Conservation (phyloP, 2,888 invertebrate genomes). For the Heliconius erato region DNA sequence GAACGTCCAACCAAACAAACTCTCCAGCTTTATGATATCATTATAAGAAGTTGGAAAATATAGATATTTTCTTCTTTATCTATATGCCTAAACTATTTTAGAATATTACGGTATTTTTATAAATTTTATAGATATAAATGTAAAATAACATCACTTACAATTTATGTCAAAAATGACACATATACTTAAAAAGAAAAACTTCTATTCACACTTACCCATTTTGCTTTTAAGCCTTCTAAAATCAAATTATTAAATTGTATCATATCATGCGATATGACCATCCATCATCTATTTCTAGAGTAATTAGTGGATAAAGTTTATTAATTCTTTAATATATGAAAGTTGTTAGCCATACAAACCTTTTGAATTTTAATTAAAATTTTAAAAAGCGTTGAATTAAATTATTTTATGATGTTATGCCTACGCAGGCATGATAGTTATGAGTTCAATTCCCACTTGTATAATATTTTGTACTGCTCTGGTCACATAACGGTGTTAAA, state of each 20-base stretch:
- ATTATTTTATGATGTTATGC: neutral
- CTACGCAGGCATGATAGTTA: neutral
- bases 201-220: neutral
- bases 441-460: neutral
- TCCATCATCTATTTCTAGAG: slow-evolving; percentile 29
- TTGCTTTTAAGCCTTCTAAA: slow-evolving; percentile 8
- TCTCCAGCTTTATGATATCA: too few species aligned
- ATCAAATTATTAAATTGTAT: slow-evolving; percentile 26
- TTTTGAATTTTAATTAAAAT: neutral
- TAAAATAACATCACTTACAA: too few species aligned
- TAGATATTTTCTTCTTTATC: neutral
- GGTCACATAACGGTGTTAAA: neutral
- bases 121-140: too few species aligned
- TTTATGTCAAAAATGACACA: neutral
- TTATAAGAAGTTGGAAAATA: neutral
- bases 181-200: neutral
- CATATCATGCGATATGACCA: slow-evolving; percentile 26
- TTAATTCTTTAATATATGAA: slow-evolving; percentile 25
- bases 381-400: neutral
- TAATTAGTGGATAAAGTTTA: slow-evolving; percentile 28
- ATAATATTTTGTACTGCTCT: neutral
- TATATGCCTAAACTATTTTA: too few species aligned
- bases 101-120: too few species aligned
- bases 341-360: neutral
- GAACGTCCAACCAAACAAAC: neutral